Conservation (phyloP, 2,797 vertebrate genomes). For the Valencia hispanica region DNA sequence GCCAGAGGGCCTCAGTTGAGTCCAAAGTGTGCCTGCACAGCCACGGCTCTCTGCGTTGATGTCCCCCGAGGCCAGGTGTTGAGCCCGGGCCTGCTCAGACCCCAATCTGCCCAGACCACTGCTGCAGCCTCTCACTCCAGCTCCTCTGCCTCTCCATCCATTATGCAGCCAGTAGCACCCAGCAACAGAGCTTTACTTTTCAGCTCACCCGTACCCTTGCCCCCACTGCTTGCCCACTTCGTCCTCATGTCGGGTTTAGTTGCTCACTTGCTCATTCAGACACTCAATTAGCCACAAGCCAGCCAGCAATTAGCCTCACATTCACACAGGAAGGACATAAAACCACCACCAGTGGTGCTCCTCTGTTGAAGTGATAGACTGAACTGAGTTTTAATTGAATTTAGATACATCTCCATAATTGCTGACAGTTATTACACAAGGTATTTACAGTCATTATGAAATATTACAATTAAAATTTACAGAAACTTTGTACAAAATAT, state of each 20-base stretch:
- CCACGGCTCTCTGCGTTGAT: slow-evolving; percentile 76
- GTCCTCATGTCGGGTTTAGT: slow-evolving; percentile 32
- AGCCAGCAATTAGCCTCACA: slow-evolving; percentile 40
- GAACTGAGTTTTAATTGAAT: slow-evolving; percentile 86
- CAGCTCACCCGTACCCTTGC: slow-evolving; percentile 47
- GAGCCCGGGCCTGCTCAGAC: slow-evolving; percentile 43
- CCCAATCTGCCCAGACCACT: slow-evolving; percentile 48
- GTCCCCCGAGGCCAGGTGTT: slow-evolving; percentile 71
- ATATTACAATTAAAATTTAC: slow-evolving; percentile 88
- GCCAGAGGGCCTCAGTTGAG: slow-evolving; percentile 62
- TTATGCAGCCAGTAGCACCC: slow-evolving; percentile 70
- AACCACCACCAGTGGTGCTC: slow-evolving; percentile 55
- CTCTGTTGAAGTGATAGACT: slow-evolving; percentile 81
- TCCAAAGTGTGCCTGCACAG: slow-evolving; percentile 71
- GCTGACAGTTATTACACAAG: slow-evolving; percentile 87
- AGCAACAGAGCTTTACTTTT: slow-evolving; percentile 58
- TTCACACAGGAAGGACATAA: slow-evolving; percentile 58
- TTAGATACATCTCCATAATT: slow-evolving; percentile 87
- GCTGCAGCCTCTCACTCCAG: slow-evolving; percentile 39
- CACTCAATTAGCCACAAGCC: slow-evolving; percentile 54
- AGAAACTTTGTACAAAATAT: slow-evolving; percentile 86
- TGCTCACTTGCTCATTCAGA: slow-evolving; percentile 59
- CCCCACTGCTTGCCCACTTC: slow-evolving; percentile 17
- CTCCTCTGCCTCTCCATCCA: slow-evolving; percentile 68
- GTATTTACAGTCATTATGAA: slow-evolving; percentile 88